A percentile compares a stretch with the other conserved stretches of the same genome.
phyloP scores from a whole-genome alignment of 2,888 invertebrate species.

The Oegoconia quadripuncta region DNA sequence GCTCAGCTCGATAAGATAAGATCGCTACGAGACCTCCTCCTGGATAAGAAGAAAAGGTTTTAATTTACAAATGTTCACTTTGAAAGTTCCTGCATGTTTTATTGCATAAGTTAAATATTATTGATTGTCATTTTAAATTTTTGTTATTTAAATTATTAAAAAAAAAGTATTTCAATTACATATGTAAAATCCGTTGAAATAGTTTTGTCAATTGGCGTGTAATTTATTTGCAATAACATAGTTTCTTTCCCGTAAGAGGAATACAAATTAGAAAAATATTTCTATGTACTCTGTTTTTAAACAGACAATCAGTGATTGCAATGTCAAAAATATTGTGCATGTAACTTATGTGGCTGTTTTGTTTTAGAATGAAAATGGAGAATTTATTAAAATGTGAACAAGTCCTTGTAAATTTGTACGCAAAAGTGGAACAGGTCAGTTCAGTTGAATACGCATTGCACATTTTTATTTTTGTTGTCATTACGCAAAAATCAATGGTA shows the following conservation, averaged over 20 bases:
- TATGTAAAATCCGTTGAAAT: too few relatives aligned
- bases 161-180: too few relatives aligned
- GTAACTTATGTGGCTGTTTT: not conserved
- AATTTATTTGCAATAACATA: too few relatives aligned
- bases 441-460: not conserved
- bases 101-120: too few relatives aligned
- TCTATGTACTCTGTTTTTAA: too few relatives aligned
- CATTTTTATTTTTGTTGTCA: not conserved
- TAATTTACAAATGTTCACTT: too few relatives aligned
- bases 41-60: slow-evolving; percentile 81
- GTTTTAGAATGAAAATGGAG: slow-evolving; percentile 81
- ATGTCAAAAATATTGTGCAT: not conserved
- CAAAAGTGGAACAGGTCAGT: slow-evolving; percentile 82
- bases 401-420: slow-evolving; percentile 82
- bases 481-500: not conserved
- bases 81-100: too few relatives aligned
- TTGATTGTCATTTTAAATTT: not conserved
- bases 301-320: too few relatives aligned
- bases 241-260: too few relatives aligned
- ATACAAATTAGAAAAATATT: too few relatives aligned
- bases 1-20: slow-evolving; percentile 82
- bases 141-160: slow-evolving; percentile 5
- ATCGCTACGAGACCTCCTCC: slow-evolving; percentile 80
- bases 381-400: slow-evolving; percentile 84
- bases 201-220: too few relatives aligned